Evolutionary conservation across 2,797 vertebrate species (phyloP).

Genomic region (Champsocephalus gunnari): DNA sequence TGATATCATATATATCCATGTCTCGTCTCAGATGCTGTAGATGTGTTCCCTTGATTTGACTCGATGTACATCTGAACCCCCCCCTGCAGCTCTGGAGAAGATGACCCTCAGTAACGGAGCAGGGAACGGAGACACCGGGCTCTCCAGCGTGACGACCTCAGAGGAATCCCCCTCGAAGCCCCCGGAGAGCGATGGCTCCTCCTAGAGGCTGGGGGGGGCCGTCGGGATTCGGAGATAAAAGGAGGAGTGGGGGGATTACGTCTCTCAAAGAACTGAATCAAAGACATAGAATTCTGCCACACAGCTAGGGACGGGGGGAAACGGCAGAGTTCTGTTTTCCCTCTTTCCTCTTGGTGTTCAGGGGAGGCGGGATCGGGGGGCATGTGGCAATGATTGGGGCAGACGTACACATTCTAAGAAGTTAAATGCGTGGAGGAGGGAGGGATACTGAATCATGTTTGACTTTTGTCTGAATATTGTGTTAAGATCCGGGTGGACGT

Average conservation of each 20-base stretch:
- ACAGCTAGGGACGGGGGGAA: constrained; percentile 16
- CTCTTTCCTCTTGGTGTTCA: constrained; percentile 18
- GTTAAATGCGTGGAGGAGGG: constrained; percentile 17
- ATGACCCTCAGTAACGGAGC: constrained; percentile 87
- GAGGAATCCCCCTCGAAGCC: constrained; percentile 88
- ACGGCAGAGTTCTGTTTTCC: constrained; percentile 15
- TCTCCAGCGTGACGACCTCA: constrained; percentile 85
- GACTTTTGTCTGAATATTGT: constrained; percentile 22
- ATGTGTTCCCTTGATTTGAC: background rate
- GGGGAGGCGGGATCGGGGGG: constrained; percentile 3
- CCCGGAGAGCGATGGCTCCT: constrained; percentile 85
- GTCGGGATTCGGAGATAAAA: background rate
- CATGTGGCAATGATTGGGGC: constrained; percentile 16
- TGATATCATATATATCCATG: no score
- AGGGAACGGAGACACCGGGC: constrained; percentile 89
- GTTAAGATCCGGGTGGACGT: background rate
- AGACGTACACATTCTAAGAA: constrained; percentile 7
- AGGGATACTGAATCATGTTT: constrained; percentile 22
- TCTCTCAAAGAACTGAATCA: constrained; percentile 35
- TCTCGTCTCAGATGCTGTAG: background rate
- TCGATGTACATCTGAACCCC: constrained; percentile 1
- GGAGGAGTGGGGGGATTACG: background rate
- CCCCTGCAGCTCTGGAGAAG: constrained; percentile 89
- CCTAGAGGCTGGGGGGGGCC: constrained; percentile 78
- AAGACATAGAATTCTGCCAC: constrained; percentile 4